These are phyloP conservation scores for Cephonodes hylas DNA, from an alignment of 2,888 invertebrate species.

Conservation along the genomic window DNA sequence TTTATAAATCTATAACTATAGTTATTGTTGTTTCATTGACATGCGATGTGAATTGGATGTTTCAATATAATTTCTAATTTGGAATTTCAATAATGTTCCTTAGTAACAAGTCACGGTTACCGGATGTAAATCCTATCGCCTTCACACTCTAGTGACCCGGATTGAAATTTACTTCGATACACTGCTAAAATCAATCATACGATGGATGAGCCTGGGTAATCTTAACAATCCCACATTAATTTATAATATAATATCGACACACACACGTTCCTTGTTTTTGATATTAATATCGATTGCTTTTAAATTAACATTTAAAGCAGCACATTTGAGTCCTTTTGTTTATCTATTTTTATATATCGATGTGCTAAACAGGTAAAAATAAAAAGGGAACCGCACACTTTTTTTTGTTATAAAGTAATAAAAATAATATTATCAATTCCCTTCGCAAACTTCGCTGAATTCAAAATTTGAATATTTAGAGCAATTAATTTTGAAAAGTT, in stretches of 20 bases:
- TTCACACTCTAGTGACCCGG: not conserved
- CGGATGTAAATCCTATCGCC: not conserved
- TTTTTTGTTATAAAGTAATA: too few species aligned
- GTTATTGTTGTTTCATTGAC: too few species aligned
- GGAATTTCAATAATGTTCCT: not conserved
- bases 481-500: not conserved
- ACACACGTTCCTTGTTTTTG: not conserved
- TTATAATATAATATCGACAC: not conserved
- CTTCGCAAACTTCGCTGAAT: not conserved
- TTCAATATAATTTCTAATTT: not conserved
- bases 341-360: too few species aligned
- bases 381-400: too few species aligned
- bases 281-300: not conserved
- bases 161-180: not conserved
- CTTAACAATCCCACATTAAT: not conserved
- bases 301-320: too few species aligned
- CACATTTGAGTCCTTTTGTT: too few species aligned
- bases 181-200: conserved; percentile 17
- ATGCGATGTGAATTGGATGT: too few species aligned
- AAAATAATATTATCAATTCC: too few species aligned
- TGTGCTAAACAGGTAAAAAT: too few species aligned
- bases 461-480: not conserved
- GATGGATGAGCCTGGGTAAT: not conserved
- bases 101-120: not conserved
- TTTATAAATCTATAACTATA: too few species aligned